Base-by-base conservation (phyloP, 2,797 vertebrate species). In the Remorina albescens region DNA sequence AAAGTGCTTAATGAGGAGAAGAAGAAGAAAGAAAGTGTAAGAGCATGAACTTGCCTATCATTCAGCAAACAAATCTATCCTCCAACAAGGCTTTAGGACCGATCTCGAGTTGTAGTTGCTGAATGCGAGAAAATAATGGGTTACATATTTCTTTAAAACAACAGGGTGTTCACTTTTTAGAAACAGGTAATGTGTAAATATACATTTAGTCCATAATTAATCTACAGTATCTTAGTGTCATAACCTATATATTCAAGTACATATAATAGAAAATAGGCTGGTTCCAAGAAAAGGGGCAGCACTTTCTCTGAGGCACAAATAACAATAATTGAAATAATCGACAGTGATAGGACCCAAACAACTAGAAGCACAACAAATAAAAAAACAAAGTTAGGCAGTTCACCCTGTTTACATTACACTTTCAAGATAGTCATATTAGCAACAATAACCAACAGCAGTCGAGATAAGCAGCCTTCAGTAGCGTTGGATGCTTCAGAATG, bases 281-380 rank as follows among this genome's bases (percentile, higher is more conserved):
- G 23, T 41, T 16, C 51, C 21, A 32, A 15, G 34, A 30, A 21
- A 36, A 15, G 0, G 28, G 10, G 39, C 32, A 6, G 26, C 30
- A 46, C 11, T 19, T 71, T 53, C 25, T 25, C 49, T 15, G 67
- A 74, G 60, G 56, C 44, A 74, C n/a, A 58, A 67, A 71, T 57
- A 41, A 53, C 19, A 68, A n/a, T 7, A n/a, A 18, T 12, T 18
- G 28, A 57, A 37, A 41, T 72, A 0, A 32, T 50, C 54, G 12
- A 10, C 23, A 61, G 26, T 41, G 30, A 19, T 54, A 13, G 28
- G 6, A 41, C n/a, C 34, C 28, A 26, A 55, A 8, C 46, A 46
- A 39, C 10, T 19, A 36, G 0, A 19, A 51, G 8, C 12, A 30
- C 16, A 4, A 12, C 19, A 25, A 7, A 26, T 61, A 39, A 25